Evolutionary conservation across 2,113 vertebrate genomes (phyloP).

Genomic region (Cavia aperea): DNA sequence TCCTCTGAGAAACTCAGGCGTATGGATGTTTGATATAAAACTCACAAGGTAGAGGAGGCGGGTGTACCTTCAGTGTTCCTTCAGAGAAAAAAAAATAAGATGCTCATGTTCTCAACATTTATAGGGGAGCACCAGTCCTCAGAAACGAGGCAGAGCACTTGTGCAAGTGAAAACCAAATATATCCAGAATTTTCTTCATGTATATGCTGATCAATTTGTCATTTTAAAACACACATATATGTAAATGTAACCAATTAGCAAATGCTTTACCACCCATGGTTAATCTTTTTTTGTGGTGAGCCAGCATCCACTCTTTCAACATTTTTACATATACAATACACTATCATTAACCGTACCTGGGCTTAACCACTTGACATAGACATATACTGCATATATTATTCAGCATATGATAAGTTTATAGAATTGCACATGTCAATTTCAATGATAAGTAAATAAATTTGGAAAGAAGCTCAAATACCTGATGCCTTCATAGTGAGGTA

Average conservation of each 20-base stretch:
- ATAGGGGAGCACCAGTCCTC: neutral
- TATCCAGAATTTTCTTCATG: neutral
- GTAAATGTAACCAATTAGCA: neutral
- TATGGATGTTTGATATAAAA: neutral
- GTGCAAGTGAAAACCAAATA: neutral
- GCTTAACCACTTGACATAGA: neutral
- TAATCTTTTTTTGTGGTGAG: neutral
- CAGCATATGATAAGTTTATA: neutral
- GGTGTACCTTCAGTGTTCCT: neutral
- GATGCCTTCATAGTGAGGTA: neutral
- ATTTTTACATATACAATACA: neutral
- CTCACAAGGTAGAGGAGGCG: neutral
- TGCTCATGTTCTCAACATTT: neutral
- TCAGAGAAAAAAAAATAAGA: too few relatives aligned
- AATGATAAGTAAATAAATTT: neutral
- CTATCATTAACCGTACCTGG: neutral
- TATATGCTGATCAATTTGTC: neutral
- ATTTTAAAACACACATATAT: neutral
- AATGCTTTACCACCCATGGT: neutral
- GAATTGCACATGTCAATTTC: neutral
- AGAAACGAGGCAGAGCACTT: neutral
- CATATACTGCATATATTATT: neutral
- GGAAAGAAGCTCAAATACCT: neutral
- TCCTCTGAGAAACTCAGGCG: neutral
- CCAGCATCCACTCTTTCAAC: neutral